Evolutionary conservation across 2,113 vertebrate species (phyloP).

Genomic region (Eleginops maclovinus): DNA sequence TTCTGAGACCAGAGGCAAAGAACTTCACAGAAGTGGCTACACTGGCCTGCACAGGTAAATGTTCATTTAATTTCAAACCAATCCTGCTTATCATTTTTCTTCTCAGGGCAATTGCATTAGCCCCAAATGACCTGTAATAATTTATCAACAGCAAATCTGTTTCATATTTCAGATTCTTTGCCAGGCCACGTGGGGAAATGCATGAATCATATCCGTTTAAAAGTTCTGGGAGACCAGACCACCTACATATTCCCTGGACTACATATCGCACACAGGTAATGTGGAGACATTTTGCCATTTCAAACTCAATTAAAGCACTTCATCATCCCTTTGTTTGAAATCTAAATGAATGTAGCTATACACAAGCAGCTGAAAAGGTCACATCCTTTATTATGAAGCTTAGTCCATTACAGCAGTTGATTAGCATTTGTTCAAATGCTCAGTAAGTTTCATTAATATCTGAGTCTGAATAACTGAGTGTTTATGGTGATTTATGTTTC

Average conservation of each 20-base stretch:
- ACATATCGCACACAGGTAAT: conserved; percentile 85
- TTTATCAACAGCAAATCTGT: background rate
- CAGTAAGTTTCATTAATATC: too few relatives aligned
- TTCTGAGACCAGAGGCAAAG: conserved; percentile 86
- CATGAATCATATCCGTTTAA: conserved; percentile 72
- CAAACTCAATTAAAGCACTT: too few relatives aligned
- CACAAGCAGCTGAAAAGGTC: background rate
- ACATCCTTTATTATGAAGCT: background rate
- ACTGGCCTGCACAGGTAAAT: conserved; percentile 89
- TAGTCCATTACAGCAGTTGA: background rate
- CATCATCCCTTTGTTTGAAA: background rate
- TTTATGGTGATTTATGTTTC: conserved; percentile 6
- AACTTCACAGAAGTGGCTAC: conserved; percentile 93
- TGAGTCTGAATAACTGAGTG: background rate
- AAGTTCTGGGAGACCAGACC: conserved; percentile 76
- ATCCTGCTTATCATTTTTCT: background rate
- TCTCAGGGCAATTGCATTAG: background rate
- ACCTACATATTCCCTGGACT: conserved; percentile 86
- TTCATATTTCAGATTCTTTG: conserved; percentile 74
- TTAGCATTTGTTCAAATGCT: background rate
- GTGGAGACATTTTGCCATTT: background rate
- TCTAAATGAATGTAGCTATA: background rate
- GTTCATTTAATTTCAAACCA: background rate
- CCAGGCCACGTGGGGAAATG: conserved; percentile 79
- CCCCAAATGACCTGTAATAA: background rate